Base-by-base conservation (phyloP, 1,140 invertebrate species). In the Drosophila tani region DNA sequence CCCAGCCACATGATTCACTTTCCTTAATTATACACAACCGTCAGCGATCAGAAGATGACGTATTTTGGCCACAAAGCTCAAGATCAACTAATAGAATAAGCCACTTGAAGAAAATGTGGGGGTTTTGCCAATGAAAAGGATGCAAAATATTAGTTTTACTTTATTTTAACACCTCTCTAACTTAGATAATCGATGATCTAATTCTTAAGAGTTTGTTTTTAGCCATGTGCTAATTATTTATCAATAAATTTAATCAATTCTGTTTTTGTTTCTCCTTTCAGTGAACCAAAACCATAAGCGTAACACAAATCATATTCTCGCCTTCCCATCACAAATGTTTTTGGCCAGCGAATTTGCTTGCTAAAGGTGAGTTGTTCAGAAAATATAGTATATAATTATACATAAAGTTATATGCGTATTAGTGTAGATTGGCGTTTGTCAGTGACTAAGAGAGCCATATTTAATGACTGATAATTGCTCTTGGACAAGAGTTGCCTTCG, bases 281-380 rank as follows among this genome's bases (percentile, higher is more conserved):
- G 83, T 51, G 56, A 77, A 80, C 69, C 41, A 71, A 59, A 67
- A 77, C 43, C 43, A 27, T 17, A 59, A 59, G 21, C 41, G 27
- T 21, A 58, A 51, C 50, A 65, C 50, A 65, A 73, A 69, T 71
- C 59, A 81, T 65, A 51, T 50, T 51, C 64, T 68, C 41, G 19
- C 43, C 64, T 57, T 65, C 27, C 50, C 51, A 57, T 43, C 70
- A 74, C 69, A 81, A 86, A 85, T 85, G 82, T 79, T 71, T 78
- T 74, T 71, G 59, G 57, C 53, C 83, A 63, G 35, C 58, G 81
- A 75, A 68, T 69, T 65, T 47, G 53, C 62, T 77, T 63, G 69
- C 71, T 87, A 88, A 88, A 87, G 84, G 84, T 87, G 63, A 87
- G 84, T 84, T 84, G 21, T 47, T 58, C 17, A 24, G 27, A 35